A percentile compares a stretch with the other conserved stretches of the same genome.
These are phyloP conservation scores for Sterrhoptilus dennistouni DNA, from an alignment of 2,113 vertebrate genomes.

Conservation along the genomic window DNA sequence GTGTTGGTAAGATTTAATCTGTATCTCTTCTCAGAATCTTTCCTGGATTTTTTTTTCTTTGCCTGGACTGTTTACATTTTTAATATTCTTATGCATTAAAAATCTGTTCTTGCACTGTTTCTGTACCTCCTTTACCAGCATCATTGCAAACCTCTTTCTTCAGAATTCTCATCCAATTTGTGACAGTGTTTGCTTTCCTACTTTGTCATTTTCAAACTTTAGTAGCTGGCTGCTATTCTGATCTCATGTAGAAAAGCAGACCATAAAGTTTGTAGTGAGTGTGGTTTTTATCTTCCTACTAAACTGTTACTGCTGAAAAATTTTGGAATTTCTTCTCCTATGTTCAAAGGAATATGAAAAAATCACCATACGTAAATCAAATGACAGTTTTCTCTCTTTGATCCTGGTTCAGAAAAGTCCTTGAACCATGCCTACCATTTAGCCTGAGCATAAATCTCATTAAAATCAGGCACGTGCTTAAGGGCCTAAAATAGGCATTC, in stretches of 20 bases:
- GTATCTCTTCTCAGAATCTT: not conserved
- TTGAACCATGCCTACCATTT: not conserved
- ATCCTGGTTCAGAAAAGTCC: not conserved
- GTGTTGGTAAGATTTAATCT: not conserved
- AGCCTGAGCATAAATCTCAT: slow-evolving; percentile 24
- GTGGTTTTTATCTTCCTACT: not conserved
- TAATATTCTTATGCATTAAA: not conserved
- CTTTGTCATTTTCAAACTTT: not conserved
- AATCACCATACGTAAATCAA: not conserved
- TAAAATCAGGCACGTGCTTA: slow-evolving; percentile 16
- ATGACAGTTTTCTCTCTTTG: not conserved
- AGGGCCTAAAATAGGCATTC: not conserved
- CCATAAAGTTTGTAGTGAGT: not conserved
- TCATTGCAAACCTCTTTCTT: not conserved
- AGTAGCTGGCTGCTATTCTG: not conserved
- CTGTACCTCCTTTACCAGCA: not conserved
- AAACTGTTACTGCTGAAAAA: not conserved
- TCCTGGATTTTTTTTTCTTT: not conserved
- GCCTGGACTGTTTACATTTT: not conserved
- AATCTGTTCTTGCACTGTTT: not conserved
- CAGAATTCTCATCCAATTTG: not conserved
- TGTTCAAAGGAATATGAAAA: not conserved
- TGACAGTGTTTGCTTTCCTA: not conserved
- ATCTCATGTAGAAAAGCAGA: not conserved
- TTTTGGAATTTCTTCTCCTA: not conserved